Percentiles rank a stretch among this genome's conserved stretches.
These are phyloP conservation scores for Podocnemis expansa DNA, from an alignment of 2,113 vertebrate genomes.

Conservation along the genomic window DNA sequence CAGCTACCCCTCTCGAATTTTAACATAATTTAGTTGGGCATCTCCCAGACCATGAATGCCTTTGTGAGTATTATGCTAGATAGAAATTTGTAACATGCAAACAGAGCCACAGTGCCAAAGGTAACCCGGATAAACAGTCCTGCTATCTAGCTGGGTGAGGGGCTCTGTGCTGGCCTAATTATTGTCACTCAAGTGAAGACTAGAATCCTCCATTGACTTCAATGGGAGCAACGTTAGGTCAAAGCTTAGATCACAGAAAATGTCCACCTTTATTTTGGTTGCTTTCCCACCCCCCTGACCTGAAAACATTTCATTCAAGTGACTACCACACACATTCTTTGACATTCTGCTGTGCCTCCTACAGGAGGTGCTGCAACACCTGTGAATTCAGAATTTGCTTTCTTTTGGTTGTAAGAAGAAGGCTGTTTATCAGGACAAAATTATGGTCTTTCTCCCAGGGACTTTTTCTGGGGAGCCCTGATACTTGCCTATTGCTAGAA, in stretches of 20 bases:
- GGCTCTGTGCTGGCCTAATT: neutral
- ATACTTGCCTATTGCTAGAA: constrained; percentile 16
- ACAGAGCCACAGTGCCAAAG: too few relatives aligned
- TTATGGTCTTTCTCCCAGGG: neutral
- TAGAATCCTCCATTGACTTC: neutral
- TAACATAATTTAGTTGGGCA: too few relatives aligned
- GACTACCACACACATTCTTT: neutral
- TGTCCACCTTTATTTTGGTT: neutral
- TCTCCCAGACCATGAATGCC: too few relatives aligned
- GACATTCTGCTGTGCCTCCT: neutral
- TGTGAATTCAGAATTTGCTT: neutral
- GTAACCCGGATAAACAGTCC: too few relatives aligned
- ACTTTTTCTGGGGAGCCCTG: constrained; percentile 2
- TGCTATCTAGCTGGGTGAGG: too few relatives aligned
- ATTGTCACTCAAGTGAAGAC: neutral
- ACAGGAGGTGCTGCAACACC: neutral
- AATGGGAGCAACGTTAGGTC: neutral
- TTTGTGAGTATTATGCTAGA: too few relatives aligned
- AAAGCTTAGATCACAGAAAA: neutral
- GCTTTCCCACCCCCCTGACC: too few relatives aligned
- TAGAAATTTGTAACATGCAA: too few relatives aligned
- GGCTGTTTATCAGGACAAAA: neutral
- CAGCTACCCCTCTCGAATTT: too few relatives aligned
- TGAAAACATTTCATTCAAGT: neutral
- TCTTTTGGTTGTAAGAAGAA: neutral